Evolutionary conservation across 2,113 vertebrate genomes (phyloP), one percentile per base, ranked within the genome.

Genomic region (Dromiciops gliroides): DNA sequence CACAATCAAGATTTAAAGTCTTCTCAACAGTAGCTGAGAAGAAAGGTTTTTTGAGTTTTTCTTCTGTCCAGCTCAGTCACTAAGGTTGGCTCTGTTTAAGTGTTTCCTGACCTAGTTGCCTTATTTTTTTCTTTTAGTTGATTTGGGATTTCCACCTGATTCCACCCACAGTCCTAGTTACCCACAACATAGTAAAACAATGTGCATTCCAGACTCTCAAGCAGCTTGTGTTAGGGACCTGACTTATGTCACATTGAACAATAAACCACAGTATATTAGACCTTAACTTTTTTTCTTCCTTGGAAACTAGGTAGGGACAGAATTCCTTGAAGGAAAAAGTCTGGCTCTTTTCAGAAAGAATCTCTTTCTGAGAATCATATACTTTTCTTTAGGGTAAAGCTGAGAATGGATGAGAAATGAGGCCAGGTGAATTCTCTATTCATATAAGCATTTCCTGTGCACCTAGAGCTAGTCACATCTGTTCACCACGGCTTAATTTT

Each of bases 131-230:
- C 91, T 53, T 92, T 53, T n/a, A 96, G 10, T 5, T 96, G 51
- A 48, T 90, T 92, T 95, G 92, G 92, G 91, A 96, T 88, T 37
- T 93, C 31, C 51, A 94, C 89, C 96, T 92, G n/a, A 88, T 92
- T 97, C 50, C 50, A 89, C 23, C 0, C 75, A 51, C 37, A 44
- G 5, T 23, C 8, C 67, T 44, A 83, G 67, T 83, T 44, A 83
- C 31, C 28, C 90, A 47, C 11, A 89, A 83, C 12, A 89, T 25
- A 93, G 2, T 83, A 92, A 91, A 83, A 95, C 7, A 3, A n/a
- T 93, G 28, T 52, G 91, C 22, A 75, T 25, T 37, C 19, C 93
- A 23, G 89, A 47, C 12, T 53, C 50, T 91, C 56, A 93, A 93
- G 53, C 10, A 90, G 8, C 1, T 93, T 93, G 91, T 89, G 93